These are phyloP conservation scores for Sthenelais limicola DNA, from an alignment of 2,888 invertebrate species.

Conservation along the genomic window DNA sequence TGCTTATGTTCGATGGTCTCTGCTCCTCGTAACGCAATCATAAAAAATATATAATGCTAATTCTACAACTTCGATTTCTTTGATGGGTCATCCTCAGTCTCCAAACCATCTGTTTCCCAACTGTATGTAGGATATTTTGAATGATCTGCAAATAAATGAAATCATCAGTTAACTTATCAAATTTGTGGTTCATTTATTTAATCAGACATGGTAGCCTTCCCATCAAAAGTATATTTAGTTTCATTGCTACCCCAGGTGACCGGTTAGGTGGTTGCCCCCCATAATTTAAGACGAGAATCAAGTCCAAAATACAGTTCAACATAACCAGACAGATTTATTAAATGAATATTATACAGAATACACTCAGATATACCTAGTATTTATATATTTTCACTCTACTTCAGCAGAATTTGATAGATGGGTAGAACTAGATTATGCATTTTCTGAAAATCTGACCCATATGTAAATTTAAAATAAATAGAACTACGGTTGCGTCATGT, in stretches of 20 bases:
- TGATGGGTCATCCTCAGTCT: not conserved
- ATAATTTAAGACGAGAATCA: not conserved
- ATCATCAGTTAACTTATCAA: not conserved
- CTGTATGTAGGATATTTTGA: conserved; percentile 47
- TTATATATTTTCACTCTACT: not conserved
- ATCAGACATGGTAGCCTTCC: not conserved
- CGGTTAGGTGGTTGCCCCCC: not conserved
- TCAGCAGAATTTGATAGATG: too few relatives aligned
- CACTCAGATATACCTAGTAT: too few relatives aligned
- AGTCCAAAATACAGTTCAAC: too few relatives aligned
- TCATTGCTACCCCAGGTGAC: not conserved
- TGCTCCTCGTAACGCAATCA: too few relatives aligned
- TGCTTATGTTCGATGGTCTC: too few relatives aligned
- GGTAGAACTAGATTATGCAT: too few relatives aligned
- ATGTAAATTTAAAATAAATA: too few relatives aligned
- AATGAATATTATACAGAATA: too few relatives aligned
- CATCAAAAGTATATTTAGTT: not conserved
- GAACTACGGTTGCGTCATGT: too few relatives aligned
- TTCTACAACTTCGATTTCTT: conserved; percentile 5
- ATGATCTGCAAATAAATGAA: conserved; percentile 40
- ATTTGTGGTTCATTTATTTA: not conserved
- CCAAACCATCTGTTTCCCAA: conserved; percentile 45
- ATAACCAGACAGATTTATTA: too few relatives aligned
- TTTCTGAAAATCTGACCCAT: too few relatives aligned
- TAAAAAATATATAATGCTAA: too few relatives aligned